Base-by-base conservation (phyloP, 2,797 vertebrate genomes). In the Tragelaphus oryx region DNA sequence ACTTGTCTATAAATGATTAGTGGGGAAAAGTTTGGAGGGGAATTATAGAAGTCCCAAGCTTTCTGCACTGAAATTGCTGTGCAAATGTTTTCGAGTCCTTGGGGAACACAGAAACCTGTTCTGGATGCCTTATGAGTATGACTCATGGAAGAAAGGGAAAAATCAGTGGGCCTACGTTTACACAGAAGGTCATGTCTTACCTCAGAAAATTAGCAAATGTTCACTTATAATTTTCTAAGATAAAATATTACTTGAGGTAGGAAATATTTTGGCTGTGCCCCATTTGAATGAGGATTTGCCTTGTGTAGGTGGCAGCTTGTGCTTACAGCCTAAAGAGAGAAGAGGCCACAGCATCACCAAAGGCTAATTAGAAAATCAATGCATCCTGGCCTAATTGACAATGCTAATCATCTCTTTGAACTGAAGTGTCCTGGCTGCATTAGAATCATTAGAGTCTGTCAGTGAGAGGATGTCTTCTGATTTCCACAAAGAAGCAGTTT, bases 281-380 rank as follows among this genome's bases (percentile, higher is more conserved):
- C 28, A 4, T 22, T 85, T 10, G 18, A 60, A 52, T 6, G 26
- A 84, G 22, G 16, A 30, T 13, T 85, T 2, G 8, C n/a, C 60
- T 4, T 6, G 37, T n/a, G 46, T 6, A 33, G 50, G 41, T 20
- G 50, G 93, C 68, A 55, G 71, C 33, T 57, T 5, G 17, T 1
- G 20, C 48, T 85, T 37, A 28, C 2, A 6, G 84, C 62, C 62
- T 37, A 28, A 28, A 33, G 14, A n/a, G 82, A 50, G 55, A 52
- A 46, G 82, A 68, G 44, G 46, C 80, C 62, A 59, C 22, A 33
- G 71, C 65, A 48, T 65, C 74, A 24, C 48, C 55, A 44, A 86
- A 95, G 92, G 94, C 96, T 97, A 94, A 97, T 98, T 57, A 95
- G 92, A 59, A 97, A 97, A 96, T 95, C 97, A 48, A 92, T 97